These are phyloP conservation scores for Sphaerodactylus townsendi DNA, from an alignment of 2,113 vertebrate species.

Conservation along the genomic window DNA sequence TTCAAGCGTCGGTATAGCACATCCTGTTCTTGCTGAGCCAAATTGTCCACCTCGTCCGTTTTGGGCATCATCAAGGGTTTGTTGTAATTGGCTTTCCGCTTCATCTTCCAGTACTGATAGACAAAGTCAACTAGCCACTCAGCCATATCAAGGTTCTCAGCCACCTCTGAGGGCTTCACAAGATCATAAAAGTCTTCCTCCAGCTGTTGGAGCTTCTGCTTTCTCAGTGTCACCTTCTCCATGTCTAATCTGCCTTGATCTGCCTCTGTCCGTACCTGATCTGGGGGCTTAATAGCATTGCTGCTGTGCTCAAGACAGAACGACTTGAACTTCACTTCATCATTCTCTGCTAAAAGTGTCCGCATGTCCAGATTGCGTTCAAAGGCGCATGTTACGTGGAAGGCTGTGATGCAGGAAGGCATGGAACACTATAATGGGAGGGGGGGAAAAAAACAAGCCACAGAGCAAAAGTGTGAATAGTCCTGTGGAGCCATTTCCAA, in stretches of 20 bases:
- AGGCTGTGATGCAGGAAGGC: conserved; percentile 93
- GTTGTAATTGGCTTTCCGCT: conserved; percentile 92
- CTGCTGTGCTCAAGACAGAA: conserved; percentile 96
- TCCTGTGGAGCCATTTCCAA: not conserved
- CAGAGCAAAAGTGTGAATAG: conserved; percentile 7
- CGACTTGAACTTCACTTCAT: conserved; percentile 97
- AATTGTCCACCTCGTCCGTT: conserved; percentile 93
- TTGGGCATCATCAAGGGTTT: conserved; percentile 89
- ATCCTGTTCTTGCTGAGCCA: conserved; percentile 96
- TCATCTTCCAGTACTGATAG: conserved; percentile 97
- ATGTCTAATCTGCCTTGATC: conserved; percentile 81
- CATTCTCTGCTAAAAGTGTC: conserved; percentile 93
- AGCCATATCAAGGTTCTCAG: conserved; percentile 83
- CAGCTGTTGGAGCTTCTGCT: conserved; percentile 94
- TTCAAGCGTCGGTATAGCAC: conserved; percentile 92
- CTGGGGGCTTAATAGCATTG: conserved; percentile 69
- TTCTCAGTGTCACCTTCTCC: conserved; percentile 91
- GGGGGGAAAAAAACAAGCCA: not conserved
- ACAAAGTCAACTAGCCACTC: conserved; percentile 89
- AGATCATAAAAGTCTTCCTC: conserved; percentile 94
- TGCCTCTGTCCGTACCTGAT: conserved; percentile 66
- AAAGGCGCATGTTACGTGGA: conserved; percentile 98
- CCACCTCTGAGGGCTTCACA: conserved; percentile 89
- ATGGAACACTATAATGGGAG: conserved; percentile 85
- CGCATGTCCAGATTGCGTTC: conserved; percentile 94